These are phyloP conservation scores for Pteropus rufus DNA, from an alignment of 2,797 vertebrate species.

Conservation along the genomic window DNA sequence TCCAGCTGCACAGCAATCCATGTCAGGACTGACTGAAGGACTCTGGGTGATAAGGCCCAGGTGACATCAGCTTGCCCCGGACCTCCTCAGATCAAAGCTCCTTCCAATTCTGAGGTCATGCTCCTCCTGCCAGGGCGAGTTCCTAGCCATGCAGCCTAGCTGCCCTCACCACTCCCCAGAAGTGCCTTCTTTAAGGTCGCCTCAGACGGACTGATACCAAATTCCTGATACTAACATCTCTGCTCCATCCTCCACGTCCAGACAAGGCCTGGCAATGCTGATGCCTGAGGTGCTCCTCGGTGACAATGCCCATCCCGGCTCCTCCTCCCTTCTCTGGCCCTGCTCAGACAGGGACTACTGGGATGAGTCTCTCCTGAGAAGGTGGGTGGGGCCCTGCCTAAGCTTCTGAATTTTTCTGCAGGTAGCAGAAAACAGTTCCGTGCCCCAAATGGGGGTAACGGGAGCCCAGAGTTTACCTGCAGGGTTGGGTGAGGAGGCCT, in stretches of 20 bases:
- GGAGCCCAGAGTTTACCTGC: neutral
- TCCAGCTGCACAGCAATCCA: neutral
- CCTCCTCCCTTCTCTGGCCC: neutral
- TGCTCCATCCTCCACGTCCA: neutral
- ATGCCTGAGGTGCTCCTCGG: neutral
- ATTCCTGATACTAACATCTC: neutral
- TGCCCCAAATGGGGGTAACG: neutral
- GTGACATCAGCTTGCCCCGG: neutral
- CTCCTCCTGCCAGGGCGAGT: neutral
- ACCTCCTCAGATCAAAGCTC: neutral
- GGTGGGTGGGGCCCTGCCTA: too few relatives aligned
- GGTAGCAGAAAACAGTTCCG: neutral
- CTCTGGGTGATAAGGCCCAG: neutral
- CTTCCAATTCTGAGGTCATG: neutral
- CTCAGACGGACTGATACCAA: neutral
- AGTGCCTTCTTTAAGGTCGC: neutral
- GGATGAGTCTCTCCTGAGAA: neutral
- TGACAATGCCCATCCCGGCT: neutral
- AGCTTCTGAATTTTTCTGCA: neutral
- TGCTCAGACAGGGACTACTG: neutral
- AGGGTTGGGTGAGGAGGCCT: neutral
- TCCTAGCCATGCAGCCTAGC: fast-evolving
- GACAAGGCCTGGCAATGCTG: too few relatives aligned
- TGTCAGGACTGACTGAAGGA: neutral
- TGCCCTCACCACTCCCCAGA: neutral